A percentile compares a stretch with the other conserved stretches of the same genome.
Conservation (phyloP, 2,888 invertebrate genomes). For the Pilophorus perplexus region DNA sequence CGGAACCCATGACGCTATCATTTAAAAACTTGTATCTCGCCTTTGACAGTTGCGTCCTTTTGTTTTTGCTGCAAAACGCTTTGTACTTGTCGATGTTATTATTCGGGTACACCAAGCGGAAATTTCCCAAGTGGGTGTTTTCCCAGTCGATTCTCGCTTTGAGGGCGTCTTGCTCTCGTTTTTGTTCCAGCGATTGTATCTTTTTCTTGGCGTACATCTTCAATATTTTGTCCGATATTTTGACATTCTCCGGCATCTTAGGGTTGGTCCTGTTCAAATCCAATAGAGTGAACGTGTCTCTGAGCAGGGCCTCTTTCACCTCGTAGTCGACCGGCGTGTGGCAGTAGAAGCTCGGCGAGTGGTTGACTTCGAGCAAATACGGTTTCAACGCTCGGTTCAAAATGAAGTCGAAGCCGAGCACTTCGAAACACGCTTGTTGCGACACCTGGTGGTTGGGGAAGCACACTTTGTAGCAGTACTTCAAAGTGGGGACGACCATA, state of each 20-base stretch:
- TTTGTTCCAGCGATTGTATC: neutral
- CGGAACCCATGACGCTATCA: neutral
- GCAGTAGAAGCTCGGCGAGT: constrained; percentile 90
- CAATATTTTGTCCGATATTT: neutral
- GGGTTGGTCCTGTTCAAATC: constrained; percentile 69
- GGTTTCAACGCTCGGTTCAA: constrained; percentile 82
- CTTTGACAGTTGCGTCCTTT: neutral
- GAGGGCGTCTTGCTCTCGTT: neutral
- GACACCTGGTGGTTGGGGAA: constrained; percentile 84
- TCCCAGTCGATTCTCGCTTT: constrained; percentile 20
- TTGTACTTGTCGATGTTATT: constrained; percentile 16
- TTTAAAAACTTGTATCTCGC: neutral
- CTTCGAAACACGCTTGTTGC: constrained; percentile 83
- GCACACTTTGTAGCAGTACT: constrained; percentile 81
- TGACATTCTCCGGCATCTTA: neutral
- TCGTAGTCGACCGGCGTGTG: constrained; percentile 81
- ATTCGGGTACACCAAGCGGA: constrained; percentile 10
- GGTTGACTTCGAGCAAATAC: constrained; percentile 84
- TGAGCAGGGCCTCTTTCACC: constrained; percentile 75
- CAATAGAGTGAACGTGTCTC: constrained; percentile 74
- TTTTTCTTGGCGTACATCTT: constrained; percentile 10
- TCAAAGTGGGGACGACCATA: constrained; percentile 81
- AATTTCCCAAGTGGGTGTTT: constrained; percentile 9
- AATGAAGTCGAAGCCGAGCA: constrained; percentile 85
- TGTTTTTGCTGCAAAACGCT: constrained; percentile 16